Evolutionary conservation across 1,140 invertebrate genomes (phyloP), one percentile per base, ranked within the genome.

Genomic region (Zaprionus tsacasi): DNA sequence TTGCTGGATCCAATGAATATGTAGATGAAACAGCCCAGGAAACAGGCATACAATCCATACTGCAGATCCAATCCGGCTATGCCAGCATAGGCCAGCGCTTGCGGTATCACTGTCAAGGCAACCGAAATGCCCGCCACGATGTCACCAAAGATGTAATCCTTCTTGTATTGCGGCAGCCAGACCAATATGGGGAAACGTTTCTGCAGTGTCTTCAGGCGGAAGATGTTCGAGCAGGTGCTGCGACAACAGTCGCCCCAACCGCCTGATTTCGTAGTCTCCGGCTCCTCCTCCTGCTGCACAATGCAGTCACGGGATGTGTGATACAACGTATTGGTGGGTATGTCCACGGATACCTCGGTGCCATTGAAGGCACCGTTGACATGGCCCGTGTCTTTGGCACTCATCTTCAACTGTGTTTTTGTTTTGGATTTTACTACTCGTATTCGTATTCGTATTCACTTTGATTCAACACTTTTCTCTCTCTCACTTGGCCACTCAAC

Each of bases 31-130:
- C 96, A 96, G 54, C 98, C 98, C 81, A 99, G 93, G 91, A 99
- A 99, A 1, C 97, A 97, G 27, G 97, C 96, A 83, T 99, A 99
- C 3, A 99, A 93, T 38, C 98, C 98, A 93, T 97, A 96, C 94
- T 93, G 94, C 25, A 96, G 93, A 35, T 96, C 96, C 76, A 98
- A 90, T 12, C 96, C 96, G 25, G 97, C 97, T 55, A 98, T 96
- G 75, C 95, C 96, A 12, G 97, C 95, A 93, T 98, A 98, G 7
- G 97, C 97, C 67, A 98, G 91, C 1, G 96, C 96, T 87, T 97
- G 96, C 15, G 96, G 96, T 73, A 97, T 96, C 27, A 97, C 96
- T 10, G 97, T 98, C 17, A 98, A 93, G 1, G 97, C 96, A 12
- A 98, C 95, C 2, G 97, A 98, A 25, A 98, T 94, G 52, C 98